Conservation (phyloP, 2,797 vertebrate species). For the Sarcoramphus papa region DNA sequence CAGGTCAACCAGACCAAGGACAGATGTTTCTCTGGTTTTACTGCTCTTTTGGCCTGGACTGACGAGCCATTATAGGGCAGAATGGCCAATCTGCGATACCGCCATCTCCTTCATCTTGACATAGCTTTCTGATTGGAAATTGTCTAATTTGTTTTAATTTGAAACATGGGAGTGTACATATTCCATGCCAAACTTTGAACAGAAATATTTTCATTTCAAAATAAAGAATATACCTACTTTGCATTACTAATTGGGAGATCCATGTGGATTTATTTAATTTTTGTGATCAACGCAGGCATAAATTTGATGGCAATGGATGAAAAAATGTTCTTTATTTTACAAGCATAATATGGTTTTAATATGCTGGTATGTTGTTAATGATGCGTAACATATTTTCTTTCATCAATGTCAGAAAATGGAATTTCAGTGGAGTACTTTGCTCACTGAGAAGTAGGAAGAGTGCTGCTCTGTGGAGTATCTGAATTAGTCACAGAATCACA, state of each 20-base stretch:
- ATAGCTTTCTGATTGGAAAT: not conserved
- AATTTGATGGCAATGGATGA: not conserved
- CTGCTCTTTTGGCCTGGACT: not conserved
- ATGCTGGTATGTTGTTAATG: not conserved
- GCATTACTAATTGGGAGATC: not conserved
- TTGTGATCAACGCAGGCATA: not conserved
- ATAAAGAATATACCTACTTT: not conserved
- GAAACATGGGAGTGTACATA: not conserved
- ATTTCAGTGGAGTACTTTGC: not conserved
- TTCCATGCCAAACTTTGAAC: not conserved
- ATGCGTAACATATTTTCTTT: not conserved
- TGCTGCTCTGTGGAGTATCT: not conserved
- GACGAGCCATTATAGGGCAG: not conserved
- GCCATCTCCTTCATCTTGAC: not conserved
- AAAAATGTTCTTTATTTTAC: slow-evolving; percentile 6
- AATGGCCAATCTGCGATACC: not conserved
- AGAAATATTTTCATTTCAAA: not conserved
- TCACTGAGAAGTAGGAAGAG: not conserved
- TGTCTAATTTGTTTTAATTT: not conserved
- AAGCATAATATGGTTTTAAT: slow-evolving; percentile 21
- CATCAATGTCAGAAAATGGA: not conserved
- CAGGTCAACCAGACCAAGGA: not conserved
- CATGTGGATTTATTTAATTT: not conserved
- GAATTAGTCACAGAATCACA: not conserved
- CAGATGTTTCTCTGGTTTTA: not conserved